These are phyloP conservation scores for Cryptotis parvus DNA, from an alignment of 2,113 vertebrate genomes.

Conservation along the genomic window DNA sequence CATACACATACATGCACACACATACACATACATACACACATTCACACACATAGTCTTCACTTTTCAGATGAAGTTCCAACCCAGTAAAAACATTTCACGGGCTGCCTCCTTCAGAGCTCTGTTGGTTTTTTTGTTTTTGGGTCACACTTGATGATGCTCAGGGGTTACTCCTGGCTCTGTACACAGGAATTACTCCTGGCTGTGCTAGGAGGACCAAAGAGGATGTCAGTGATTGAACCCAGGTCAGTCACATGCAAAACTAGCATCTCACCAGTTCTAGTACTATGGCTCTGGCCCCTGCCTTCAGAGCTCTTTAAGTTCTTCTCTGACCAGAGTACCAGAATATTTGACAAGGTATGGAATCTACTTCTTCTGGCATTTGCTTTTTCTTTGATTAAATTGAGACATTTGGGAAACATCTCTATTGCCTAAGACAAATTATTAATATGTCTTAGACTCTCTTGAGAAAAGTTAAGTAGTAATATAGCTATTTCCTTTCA, in stretches of 20 bases:
- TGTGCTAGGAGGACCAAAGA: no score
- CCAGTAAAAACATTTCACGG: background rate
- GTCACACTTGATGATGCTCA: no score
- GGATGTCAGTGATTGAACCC: no score
- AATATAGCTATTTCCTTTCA: background rate
- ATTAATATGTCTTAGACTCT: slow-evolving; percentile 11
- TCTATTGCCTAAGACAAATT: background rate
- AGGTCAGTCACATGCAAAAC: no score
- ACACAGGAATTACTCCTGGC: no score
- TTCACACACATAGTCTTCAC: background rate
- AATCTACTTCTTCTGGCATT: background rate
- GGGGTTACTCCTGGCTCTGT: no score
- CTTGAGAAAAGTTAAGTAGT: background rate
- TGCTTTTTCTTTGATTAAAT: slow-evolving; percentile 32
- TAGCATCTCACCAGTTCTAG: no score
- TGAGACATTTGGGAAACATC: slow-evolving; percentile 1
- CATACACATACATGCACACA: background rate
- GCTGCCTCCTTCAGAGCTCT: background rate
- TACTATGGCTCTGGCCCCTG: background rate
- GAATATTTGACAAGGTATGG: background rate
- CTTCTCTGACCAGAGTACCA: background rate
- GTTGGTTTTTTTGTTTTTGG: no score
- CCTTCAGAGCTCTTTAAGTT: background rate
- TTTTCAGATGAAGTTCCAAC: background rate
- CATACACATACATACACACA: no score